Conservation (phyloP, 2,888 invertebrate genomes). For the Cylindroiulus punctatus region DNA sequence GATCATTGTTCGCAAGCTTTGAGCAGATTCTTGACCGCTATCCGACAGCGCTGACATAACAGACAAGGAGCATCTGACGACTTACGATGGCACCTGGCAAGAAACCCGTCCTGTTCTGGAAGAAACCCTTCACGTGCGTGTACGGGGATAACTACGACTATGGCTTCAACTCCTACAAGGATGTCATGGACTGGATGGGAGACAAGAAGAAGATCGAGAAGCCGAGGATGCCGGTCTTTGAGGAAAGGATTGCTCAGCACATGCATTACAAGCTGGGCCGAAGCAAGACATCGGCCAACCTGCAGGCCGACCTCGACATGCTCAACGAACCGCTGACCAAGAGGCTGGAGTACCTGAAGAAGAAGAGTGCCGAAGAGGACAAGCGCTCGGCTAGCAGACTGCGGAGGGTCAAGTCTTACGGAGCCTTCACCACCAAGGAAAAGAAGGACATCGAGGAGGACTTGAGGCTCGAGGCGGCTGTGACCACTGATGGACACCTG, state of each 20-base stretch:
- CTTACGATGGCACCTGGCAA: conserved; percentile 54
- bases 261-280: conserved; percentile 53
- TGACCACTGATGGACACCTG: conserved; percentile 48
- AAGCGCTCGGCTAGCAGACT: not conserved
- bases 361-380: conserved; percentile 44
- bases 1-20: not conserved
- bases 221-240: conserved; percentile 55
- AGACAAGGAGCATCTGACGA: not conserved
- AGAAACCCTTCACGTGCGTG: conserved; percentile 73
- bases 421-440: conserved; percentile 56
- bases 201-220: conserved; percentile 52
- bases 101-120: conserved; percentile 66
- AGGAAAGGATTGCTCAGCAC: conserved; percentile 55
- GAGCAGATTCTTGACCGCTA: too few species aligned
- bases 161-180: conserved; percentile 85
- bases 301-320: conserved; percentile 45
- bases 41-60: not conserved
- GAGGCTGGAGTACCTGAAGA: conserved; percentile 51
- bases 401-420: conserved; percentile 53
- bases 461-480: conserved; percentile 49
- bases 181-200: conserved; percentile 87
- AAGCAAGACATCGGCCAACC: conserved; percentile 47
- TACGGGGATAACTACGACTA: conserved; percentile 86
- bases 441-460: conserved; percentile 55
- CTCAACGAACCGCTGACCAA: conserved; percentile 12